Evolutionary conservation across 23 tunicate genomes (phyloP).

Genomic region (Halocynthia aurantium): DNA sequence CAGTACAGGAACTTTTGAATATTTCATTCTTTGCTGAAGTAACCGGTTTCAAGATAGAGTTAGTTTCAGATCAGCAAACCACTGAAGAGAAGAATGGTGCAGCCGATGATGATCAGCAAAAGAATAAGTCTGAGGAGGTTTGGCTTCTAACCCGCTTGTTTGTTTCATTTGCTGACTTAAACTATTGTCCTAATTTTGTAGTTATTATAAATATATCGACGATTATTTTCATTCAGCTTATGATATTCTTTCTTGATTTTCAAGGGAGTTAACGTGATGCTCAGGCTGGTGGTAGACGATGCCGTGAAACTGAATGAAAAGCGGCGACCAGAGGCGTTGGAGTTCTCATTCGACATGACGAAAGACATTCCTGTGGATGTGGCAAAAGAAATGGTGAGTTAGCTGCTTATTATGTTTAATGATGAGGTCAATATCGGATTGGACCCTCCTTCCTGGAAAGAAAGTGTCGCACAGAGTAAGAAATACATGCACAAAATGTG

Average conservation of each 20-base stretch:
- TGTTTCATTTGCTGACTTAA: too few species aligned
- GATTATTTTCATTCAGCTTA: background rate
- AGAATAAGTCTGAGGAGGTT: conserved; percentile 16
- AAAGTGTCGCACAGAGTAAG: too few species aligned
- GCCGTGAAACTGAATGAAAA: conserved; percentile 82
- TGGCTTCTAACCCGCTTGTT: background rate
- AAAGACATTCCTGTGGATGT: conserved; percentile 93
- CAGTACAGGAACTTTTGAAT: conserved; percentile 74
- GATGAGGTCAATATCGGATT: background rate
- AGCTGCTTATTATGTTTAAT: background rate
- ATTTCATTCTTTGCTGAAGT: conserved; percentile 79
- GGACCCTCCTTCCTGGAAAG: background rate
- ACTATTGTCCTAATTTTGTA: background rate
- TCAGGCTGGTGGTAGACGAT: conserved; percentile 72
- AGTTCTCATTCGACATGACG: conserved; percentile 76
- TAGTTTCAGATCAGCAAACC: conserved; percentile 31
- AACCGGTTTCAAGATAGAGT: conserved; percentile 65
- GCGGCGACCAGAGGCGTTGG: conserved; percentile 78
- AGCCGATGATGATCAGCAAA: conserved; percentile 19
- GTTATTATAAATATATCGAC: background rate
- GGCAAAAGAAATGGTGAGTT: conserved; percentile 90
- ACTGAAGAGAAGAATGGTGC: conserved; percentile 16
- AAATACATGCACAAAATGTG: too few species aligned
- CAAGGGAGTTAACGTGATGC: conserved; percentile 35
- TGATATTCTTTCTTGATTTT: background rate